phyloP scores from a whole-genome alignment of 2,888 invertebrate species.

The Folsomia candida region DNA sequence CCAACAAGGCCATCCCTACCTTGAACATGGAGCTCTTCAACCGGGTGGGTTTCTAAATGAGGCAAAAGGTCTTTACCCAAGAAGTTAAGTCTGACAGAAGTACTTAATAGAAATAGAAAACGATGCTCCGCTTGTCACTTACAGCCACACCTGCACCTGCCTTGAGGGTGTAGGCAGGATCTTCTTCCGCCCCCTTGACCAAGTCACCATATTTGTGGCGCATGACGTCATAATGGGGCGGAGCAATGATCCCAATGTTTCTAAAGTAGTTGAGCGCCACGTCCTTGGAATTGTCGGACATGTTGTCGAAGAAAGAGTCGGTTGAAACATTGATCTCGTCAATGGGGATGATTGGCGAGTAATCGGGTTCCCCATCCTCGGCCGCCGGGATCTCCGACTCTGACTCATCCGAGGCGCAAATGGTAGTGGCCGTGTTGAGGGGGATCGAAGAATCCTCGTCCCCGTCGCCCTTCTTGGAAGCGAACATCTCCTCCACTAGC shows the following conservation, averaged over 20 bases:
- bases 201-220: constrained; percentile 28
- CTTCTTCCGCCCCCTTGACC: constrained; percentile 25
- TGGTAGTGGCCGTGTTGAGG: constrained; percentile 12
- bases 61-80: background rate
- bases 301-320: constrained; percentile 36
- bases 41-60: constrained; percentile 14
- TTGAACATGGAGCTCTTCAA: constrained; percentile 16
- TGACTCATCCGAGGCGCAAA: constrained; percentile 26
- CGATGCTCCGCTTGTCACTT: too few relatives aligned
- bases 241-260: constrained; percentile 27
- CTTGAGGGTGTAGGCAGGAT: constrained; percentile 10
- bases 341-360: constrained; percentile 20
- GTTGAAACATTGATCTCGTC: constrained; percentile 30
- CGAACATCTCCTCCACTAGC: constrained; percentile 18
- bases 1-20: background rate
- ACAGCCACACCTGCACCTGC: constrained; percentile 19
- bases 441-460: constrained; percentile 14
- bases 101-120: background rate
- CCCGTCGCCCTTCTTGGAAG: background rate
- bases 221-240: constrained; percentile 34
- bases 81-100: background rate
- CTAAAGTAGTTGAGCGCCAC: constrained; percentile 21
- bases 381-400: constrained; percentile 27
- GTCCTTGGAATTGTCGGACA: constrained; percentile 30
- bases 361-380: background rate